These are phyloP conservation scores for Cherax destructor DNA, from an alignment of 1,140 invertebrate genomes.

Conservation along the genomic window DNA sequence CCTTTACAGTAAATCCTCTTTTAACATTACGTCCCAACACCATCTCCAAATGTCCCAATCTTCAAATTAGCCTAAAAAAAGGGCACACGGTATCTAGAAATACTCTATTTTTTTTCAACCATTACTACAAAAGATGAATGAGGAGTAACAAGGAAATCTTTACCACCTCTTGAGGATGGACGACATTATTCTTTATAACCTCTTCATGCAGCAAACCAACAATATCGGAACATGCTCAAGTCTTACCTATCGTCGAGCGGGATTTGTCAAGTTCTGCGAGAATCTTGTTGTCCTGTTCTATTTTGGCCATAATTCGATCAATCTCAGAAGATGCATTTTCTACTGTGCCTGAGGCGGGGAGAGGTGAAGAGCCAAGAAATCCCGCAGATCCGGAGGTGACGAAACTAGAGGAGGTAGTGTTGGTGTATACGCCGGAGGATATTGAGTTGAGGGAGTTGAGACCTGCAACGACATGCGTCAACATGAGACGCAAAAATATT, in stretches of 20 bases:
- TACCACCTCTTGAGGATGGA: not conserved
- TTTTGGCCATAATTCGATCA: slow-evolving; percentile 94
- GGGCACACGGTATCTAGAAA: not conserved
- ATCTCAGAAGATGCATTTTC: slow-evolving; percentile 81
- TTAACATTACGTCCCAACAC: not conserved
- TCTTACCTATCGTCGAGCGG: slow-evolving; percentile 73
- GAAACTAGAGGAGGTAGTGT: slow-evolving; percentile 58
- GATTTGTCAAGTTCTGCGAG: slow-evolving; percentile 90
- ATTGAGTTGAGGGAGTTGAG: slow-evolving; percentile 70
- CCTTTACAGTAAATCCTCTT: not conserved
- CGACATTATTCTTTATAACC: not conserved
- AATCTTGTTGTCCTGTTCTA: slow-evolving; percentile 90
- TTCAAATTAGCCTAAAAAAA: not conserved
- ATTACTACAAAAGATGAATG: not conserved
- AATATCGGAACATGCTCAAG: not conserved
- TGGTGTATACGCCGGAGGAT: slow-evolving; percentile 69
- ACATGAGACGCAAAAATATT: not conserved
- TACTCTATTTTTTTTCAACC: not conserved
- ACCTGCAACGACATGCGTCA: slow-evolving; percentile 27
- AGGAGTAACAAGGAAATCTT: not conserved
- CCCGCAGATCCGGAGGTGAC: slow-evolving; percentile 38
- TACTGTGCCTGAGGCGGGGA: slow-evolving; percentile 65
- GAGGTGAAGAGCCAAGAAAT: slow-evolving; percentile 52
- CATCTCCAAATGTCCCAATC: slow-evolving; percentile 6
- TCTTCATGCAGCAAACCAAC: not conserved